Conservation (phyloP, 1,140 invertebrate species). For the silkworm (Bombyx mori) region ASM3026992v2 NC_085118.1:8032501-8033000, state of each 20-base stretch:
- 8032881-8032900: no score
- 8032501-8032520: slow-evolving; percentile 47
- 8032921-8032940: no score
- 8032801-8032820: no score
- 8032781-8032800: neutral
- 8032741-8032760: neutral
- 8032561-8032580: slow-evolving; percentile 42
- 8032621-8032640: neutral
- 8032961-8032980: no score
- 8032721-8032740: slow-evolving; percentile 2
- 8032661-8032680: slow-evolving; percentile 6
- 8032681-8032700: slow-evolving; percentile 8
- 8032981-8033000: no score
- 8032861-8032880: no score
- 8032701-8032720: slow-evolving; percentile 4
- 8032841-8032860: no score
- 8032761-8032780: slow-evolving; percentile 5
- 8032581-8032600: slow-evolving; percentile 35
- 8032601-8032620: slow-evolving; percentile 16
- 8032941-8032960: no score
- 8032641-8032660: slow-evolving; percentile 9
- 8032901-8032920: no score
- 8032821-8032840: no score
- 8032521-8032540: slow-evolving; percentile 62
- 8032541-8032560: slow-evolving; percentile 64